phyloP scores from a whole-genome alignment of 1,140 invertebrate species.

The Leptopilina boulardi region DNA sequence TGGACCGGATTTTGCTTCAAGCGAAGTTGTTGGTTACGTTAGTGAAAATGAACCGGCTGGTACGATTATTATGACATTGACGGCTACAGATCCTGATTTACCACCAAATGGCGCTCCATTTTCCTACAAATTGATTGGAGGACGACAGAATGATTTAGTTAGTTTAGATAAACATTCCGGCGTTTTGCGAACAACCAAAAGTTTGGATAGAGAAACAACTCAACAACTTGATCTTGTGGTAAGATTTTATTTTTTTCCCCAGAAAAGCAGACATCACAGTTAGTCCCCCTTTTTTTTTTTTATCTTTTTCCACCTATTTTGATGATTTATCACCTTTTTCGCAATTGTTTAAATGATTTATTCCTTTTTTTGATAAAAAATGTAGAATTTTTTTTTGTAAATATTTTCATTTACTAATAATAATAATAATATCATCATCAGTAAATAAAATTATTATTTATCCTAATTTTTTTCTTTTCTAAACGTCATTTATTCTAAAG shows the following conservation, averaged over 20 bases:
- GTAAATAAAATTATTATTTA: too few species aligned
- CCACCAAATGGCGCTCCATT: constrained; percentile 95
- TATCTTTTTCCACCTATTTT: too few species aligned
- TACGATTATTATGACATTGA: constrained; percentile 89
- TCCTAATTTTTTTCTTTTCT: too few species aligned
- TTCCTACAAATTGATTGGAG: constrained; percentile 86
- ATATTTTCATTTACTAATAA: too few species aligned
- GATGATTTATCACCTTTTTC: too few species aligned
- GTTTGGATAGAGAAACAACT: constrained; percentile 89
- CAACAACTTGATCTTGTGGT: constrained; percentile 83
- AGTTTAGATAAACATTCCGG: constrained; percentile 88
- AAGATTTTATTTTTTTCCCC: constrained; percentile 46
- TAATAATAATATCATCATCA: too few species aligned
- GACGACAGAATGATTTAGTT: constrained; percentile 86
- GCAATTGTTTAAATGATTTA: too few species aligned
- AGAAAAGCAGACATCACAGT: too few species aligned
- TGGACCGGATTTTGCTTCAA: constrained; percentile 87
- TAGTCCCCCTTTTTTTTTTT: too few species aligned
- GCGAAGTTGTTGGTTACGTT: constrained; percentile 84
- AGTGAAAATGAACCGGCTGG: constrained; percentile 92
- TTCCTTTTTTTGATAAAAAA: too few species aligned
- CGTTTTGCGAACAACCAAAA: constrained; percentile 85
- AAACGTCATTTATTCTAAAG: too few species aligned
- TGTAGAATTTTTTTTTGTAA: too few species aligned
- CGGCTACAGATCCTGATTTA: constrained; percentile 91